phyloP scores from a whole-genome alignment of 2,888 invertebrate genomes.

The Amiota mariae region DNA sequence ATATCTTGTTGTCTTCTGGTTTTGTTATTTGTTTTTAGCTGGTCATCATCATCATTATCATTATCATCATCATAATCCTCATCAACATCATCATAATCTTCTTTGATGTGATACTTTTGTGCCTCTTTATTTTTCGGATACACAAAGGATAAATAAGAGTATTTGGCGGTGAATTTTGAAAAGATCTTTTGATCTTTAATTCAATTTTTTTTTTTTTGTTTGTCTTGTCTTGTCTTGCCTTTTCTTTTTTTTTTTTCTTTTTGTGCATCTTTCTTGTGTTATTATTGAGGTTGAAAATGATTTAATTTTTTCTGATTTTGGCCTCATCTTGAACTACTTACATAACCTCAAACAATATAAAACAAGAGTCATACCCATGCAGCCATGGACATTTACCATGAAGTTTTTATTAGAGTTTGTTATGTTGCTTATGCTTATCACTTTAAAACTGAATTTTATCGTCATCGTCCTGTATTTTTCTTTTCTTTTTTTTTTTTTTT shows the following conservation, averaged over 20 bases:
- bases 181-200: constrained; percentile 24
- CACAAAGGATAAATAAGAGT: constrained; percentile 22
- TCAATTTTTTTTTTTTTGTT: constrained; percentile 4
- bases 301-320: constrained; percentile 15
- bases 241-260: constrained; percentile 1
- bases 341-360: constrained; percentile 19
- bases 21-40: not conserved
- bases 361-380: not conserved
- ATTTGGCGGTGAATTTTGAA: not conserved
- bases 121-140: not conserved
- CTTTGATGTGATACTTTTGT: constrained; percentile 17
- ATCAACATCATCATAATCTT: constrained; percentile 6
- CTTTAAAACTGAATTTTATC: not conserved
- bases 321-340: constrained; percentile 7
- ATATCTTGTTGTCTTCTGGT: not conserved
- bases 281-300: constrained; percentile 12
- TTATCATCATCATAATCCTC: too few species aligned
- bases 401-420: not conserved
- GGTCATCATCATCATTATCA: constrained; percentile 14
- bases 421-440: constrained; percentile 8
- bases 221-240: not conserved
- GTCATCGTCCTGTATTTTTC: not conserved
- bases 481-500: constrained; percentile 7
- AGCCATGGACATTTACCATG: not conserved
- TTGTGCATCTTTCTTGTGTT: too few species aligned